Conservation (phyloP, 2,113 vertebrate genomes). For the Colius striatus region DNA sequence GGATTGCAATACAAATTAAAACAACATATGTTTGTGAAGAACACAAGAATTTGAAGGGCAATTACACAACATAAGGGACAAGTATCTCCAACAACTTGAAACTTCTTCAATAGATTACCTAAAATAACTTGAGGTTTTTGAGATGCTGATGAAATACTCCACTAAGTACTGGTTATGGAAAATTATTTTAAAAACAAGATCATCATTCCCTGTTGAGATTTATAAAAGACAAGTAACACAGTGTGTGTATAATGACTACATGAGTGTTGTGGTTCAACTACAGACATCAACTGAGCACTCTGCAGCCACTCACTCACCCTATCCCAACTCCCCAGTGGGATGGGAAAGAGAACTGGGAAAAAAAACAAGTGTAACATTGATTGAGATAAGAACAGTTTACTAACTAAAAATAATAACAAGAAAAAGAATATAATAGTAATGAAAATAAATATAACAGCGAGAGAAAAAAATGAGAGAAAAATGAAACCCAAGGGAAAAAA, state of each 20-base stretch:
- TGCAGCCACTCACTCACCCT: too few relatives aligned
- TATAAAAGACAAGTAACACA: neutral
- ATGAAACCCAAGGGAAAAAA: too few relatives aligned
- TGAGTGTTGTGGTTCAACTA: too few relatives aligned
- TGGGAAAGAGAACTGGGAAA: too few relatives aligned
- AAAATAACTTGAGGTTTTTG: neutral
- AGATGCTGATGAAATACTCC: neutral
- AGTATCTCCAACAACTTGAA: neutral
- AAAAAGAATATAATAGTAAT: too few relatives aligned
- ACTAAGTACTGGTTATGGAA: neutral
- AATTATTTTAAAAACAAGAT: neutral
- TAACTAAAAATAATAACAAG: too few relatives aligned
- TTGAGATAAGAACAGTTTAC: too few relatives aligned
- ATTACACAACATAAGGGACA: neutral
- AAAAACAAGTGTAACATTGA: too few relatives aligned
- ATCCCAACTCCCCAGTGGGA: too few relatives aligned
- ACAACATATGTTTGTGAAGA: neutral
- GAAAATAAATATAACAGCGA: too few relatives aligned
- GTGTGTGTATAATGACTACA: neutral
- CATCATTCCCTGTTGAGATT: neutral
- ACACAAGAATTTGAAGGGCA: neutral
- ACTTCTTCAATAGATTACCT: neutral
- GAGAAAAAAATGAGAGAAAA: too few relatives aligned
- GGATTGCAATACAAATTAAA: neutral
- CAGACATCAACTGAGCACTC: too few relatives aligned